A percentile compares a stretch with the other conserved stretches of the same genome.
Conservation (phyloP, 2,888 invertebrate genomes). For the Arenicola marina region DNA sequence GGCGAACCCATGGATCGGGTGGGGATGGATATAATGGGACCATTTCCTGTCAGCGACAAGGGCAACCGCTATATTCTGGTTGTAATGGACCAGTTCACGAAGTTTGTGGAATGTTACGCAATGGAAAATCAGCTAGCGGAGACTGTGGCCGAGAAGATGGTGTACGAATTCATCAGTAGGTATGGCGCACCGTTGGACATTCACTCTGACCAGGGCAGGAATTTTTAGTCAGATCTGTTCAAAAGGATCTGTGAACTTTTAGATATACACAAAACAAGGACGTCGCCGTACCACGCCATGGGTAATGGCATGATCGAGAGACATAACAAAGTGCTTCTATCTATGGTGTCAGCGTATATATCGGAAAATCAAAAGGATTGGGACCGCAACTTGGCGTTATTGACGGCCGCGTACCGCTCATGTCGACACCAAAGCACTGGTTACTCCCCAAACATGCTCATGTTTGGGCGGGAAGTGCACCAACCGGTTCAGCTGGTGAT, state of each 20-base stretch:
- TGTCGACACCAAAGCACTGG: constrained; percentile 2
- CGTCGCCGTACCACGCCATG: not conserved
- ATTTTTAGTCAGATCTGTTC: constrained; percentile 5
- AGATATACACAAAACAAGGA: constrained; percentile 2
- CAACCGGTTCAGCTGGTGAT: not conserved
- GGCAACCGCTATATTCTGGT: constrained; percentile 2
- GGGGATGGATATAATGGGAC: constrained; percentile 4
- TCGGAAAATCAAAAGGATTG: constrained; percentile 3
- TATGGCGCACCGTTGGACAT: constrained; percentile 3
- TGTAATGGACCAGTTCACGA: constrained; percentile 2
- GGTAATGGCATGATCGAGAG: constrained; percentile 5
- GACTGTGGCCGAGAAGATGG: constrained; percentile 1
- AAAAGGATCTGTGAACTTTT: not conserved
- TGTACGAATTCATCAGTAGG: not conserved
- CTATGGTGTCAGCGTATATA: not conserved
- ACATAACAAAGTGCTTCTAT: not conserved
- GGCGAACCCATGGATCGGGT: not conserved
- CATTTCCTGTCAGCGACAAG: not conserved
- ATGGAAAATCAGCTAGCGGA: constrained; percentile 1
- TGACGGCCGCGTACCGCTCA: constrained; percentile 6
- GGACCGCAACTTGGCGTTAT: not conserved
- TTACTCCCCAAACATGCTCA: not conserved
- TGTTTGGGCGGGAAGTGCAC: constrained; percentile 7
- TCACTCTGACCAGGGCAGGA: constrained; percentile 2
- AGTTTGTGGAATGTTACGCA: constrained; percentile 1